Evolutionary conservation across 1,140 invertebrate genomes (phyloP).

Genomic region (Neodiprion fabricii): DNA sequence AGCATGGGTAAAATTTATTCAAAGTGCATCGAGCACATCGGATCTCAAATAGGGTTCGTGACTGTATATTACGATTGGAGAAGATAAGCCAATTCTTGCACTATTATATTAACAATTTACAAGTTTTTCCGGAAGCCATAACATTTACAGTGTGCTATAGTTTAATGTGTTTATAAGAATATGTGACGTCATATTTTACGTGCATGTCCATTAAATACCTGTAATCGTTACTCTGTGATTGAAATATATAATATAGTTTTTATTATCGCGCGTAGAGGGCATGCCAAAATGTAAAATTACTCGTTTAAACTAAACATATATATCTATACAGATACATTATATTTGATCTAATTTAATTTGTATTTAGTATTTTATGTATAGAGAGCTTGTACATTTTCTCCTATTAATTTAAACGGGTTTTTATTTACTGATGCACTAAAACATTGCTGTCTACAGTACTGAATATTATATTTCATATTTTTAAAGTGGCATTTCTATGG

Average conservation of each 20-base stretch:
- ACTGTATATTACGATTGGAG: too few species aligned
- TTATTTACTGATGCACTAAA: background rate
- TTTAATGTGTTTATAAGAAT: background rate
- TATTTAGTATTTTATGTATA: constrained; percentile 4
- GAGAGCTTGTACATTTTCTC: background rate
- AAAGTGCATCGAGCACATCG: background rate
- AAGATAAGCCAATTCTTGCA: background rate
- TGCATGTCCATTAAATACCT: constrained; percentile 37
- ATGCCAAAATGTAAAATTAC: constrained; percentile 33
- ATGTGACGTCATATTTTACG: constrained; percentile 26
- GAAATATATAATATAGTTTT: constrained; percentile 30
- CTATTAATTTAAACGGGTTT: constrained; percentile 2
- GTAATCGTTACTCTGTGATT: constrained; percentile 44
- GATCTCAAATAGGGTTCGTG: background rate
- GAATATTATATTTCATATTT: background rate
- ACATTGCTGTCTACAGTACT: background rate
- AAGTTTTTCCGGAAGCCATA: background rate
- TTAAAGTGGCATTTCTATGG: constrained; percentile 2
- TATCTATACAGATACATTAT: constrained; percentile 2
- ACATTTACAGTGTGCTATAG: background rate
- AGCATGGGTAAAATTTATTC: background rate
- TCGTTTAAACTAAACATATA: constrained; percentile 6
- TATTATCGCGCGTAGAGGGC: constrained; percentile 37
- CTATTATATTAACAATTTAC: background rate
- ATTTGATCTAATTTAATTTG: background rate